These are phyloP conservation scores for Gorsachius goisagi DNA, from an alignment of 2,113 vertebrate genomes.

Conservation along the genomic window DNA sequence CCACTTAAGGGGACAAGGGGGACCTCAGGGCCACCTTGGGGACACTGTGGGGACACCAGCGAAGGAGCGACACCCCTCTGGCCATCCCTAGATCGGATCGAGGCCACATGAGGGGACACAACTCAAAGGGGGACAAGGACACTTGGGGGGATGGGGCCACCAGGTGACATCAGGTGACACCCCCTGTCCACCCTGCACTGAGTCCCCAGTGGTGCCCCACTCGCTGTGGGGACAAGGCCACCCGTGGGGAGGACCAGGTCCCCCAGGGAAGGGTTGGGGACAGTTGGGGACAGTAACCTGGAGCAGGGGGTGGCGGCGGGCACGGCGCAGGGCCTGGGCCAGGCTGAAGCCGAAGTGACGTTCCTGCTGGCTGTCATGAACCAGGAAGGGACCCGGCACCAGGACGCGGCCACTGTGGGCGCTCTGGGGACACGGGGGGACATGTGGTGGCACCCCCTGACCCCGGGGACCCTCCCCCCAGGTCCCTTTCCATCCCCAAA, in stretches of 20 bases:
- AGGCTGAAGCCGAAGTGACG: not conserved
- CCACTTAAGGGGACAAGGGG: too few species aligned
- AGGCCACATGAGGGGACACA: not conserved
- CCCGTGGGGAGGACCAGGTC: too few species aligned
- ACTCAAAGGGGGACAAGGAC: not conserved
- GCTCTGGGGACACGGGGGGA: not conserved
- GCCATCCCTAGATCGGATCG: too few species aligned
- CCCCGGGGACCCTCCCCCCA: not conserved
- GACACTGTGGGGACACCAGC: not conserved
- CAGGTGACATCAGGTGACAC: not conserved
- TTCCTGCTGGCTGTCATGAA: not conserved
- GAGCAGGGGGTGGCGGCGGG: not conserved
- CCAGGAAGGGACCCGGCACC: not conserved
- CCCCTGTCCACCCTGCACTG: not conserved
- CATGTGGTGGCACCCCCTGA: not conserved
- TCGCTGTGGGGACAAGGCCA: not conserved
- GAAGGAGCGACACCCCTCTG: not conserved
- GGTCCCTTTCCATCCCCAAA: too few species aligned
- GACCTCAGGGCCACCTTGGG: not conserved
- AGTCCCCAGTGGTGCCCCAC: not conserved
- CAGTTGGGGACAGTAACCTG: not conserved
- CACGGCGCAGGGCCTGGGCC: not conserved
- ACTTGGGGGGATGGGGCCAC: not conserved
- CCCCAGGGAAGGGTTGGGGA: not conserved
- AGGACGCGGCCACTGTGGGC: not conserved